Percentiles rank a stretch among this genome's conserved stretches.
Conservation (phyloP, 2,888 invertebrate species). For the Atethmia centrago region DNA sequence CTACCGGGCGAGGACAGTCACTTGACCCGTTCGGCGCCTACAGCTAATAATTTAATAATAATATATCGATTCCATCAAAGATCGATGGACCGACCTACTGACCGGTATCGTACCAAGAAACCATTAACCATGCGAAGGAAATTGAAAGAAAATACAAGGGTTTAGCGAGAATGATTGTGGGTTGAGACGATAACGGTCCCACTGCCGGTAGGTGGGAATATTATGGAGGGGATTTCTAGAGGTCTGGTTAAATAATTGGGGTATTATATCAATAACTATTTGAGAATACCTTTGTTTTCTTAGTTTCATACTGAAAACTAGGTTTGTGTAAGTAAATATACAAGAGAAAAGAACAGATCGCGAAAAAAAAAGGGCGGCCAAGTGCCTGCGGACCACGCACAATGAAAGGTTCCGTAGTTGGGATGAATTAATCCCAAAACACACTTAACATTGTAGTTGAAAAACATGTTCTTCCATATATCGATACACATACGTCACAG, state of each 20-base stretch:
- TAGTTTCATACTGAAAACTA: neutral
- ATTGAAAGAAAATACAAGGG: conserved; percentile 14
- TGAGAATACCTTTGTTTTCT: neutral
- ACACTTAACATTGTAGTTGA: no score
- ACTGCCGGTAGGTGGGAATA: neutral
- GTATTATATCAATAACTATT: neutral
- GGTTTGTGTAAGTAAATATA: neutral
- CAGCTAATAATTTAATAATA: conserved; percentile 69
- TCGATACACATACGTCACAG: no score
- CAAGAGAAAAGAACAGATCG: neutral
- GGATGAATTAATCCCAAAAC: no score
- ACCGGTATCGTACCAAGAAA: conserved; percentile 56
- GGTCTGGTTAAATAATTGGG: neutral
- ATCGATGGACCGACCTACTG: conserved; percentile 69
- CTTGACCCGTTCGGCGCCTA: conserved; percentile 41
- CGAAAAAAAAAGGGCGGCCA: neutral
- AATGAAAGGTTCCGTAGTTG: no score
- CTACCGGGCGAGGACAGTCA: conserved; percentile 24
- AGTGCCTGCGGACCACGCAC: no score
- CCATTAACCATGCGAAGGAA: conserved; percentile 31
- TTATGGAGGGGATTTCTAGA: neutral
- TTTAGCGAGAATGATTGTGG: neutral
- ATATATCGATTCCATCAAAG: conserved; percentile 65
- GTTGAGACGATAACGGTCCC: neutral
- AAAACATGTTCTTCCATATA: no score